Percentiles rank a stretch among this genome's conserved stretches.
phyloP scores from a whole-genome alignment of 1,140 invertebrate species.

The Psilanteris sp. region DNA sequence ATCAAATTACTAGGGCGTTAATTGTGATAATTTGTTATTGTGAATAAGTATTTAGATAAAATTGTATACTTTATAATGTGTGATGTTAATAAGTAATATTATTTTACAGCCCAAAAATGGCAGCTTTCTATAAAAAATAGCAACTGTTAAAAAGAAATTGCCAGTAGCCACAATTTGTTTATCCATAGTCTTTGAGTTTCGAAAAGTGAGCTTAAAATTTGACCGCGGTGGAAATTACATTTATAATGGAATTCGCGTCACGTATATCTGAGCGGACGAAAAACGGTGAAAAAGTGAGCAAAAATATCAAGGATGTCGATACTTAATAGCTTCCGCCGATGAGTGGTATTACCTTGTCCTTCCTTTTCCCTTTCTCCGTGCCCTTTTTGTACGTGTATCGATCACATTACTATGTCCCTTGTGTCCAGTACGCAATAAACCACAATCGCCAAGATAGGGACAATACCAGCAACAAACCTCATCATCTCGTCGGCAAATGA shows the following conservation, averaged over 20 bases:
- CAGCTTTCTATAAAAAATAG: no score
- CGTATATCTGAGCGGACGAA: conserved; percentile 1
- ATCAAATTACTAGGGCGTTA: no score
- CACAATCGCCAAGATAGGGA: conserved; percentile 18
- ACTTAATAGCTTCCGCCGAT: conserved; percentile 37
- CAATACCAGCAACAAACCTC: conserved; percentile 2
- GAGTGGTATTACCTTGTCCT: conserved; percentile 16
- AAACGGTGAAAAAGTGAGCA: background rate
- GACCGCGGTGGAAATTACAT: conserved; percentile 17
- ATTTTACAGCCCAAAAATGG: no score
- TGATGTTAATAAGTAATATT: no score
- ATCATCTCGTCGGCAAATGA: background rate
- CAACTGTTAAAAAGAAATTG: no score
- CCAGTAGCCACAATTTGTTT: no score
- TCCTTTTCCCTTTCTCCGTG: background rate
- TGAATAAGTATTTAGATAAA: no score
- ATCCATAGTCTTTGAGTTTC: no score
- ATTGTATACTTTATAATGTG: no score
- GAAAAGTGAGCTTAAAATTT: no score
- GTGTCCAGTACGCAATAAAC: conserved; percentile 21
- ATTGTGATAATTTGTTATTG: no score
- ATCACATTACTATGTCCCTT: background rate
- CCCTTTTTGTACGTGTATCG: conserved; percentile 5
- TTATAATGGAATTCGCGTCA: conserved; percentile 26
- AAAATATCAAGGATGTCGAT: conserved; percentile 15